Percentiles rank a stretch among this genome's conserved stretches.
phyloP scores from a whole-genome alignment of 2,113 vertebrate genomes.

The Phrynocephalus versicolor region DNA sequence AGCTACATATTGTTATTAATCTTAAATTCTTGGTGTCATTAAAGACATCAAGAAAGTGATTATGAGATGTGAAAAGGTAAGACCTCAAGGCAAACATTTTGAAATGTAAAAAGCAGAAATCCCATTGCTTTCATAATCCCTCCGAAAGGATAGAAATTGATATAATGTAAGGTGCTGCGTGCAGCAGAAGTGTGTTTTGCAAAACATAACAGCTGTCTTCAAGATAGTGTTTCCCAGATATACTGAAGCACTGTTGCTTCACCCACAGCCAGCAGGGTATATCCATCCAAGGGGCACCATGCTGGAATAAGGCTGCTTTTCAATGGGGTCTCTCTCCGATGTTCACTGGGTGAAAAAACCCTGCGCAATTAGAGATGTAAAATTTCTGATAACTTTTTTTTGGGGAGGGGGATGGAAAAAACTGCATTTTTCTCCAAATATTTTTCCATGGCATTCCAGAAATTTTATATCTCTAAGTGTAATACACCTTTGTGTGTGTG shows the following conservation, averaged over 20 bases:
- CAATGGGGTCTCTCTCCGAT: neutral
- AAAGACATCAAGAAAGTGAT: neutral
- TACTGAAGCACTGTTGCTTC: too few species aligned
- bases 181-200: neutral
- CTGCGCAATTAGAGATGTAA: too few species aligned
- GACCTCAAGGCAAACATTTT: neutral
- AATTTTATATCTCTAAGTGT: too few species aligned
- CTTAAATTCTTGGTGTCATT: neutral
- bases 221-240: too few species aligned
- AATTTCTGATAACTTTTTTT: too few species aligned
- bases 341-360: too few species aligned
- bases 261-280: neutral
- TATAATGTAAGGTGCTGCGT: neutral
- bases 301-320: neutral
- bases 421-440: too few species aligned
- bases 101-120: constrained; percentile 4
- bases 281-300: neutral
- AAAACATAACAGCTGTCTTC: neutral
- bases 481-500: neutral
- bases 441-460: too few species aligned
- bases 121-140: neutral
- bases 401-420: too few species aligned
- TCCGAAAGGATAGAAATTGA: neutral
- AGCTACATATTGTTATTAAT: neutral
- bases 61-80: neutral